Percentiles rank a stretch among this genome's conserved stretches.
phyloP scores from a whole-genome alignment of 2,888 invertebrate species.

The Sinelater perroti region DNA sequence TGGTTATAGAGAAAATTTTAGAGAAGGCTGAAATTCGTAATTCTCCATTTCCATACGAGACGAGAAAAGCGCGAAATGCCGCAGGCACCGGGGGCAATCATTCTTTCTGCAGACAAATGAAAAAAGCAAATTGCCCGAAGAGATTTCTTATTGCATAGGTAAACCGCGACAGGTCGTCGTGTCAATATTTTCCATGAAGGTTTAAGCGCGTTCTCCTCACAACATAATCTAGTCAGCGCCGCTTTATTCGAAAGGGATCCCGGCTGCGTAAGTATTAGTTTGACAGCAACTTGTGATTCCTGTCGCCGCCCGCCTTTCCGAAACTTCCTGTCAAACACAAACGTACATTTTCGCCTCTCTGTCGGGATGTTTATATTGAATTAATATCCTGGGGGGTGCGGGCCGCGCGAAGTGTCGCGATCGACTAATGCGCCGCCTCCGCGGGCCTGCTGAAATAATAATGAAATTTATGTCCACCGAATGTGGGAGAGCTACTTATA shows the following conservation, averaged over 20 bases:
- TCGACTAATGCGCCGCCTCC: too few species aligned
- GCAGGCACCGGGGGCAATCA: constrained; percentile 11
- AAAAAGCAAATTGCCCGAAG: constrained; percentile 19
- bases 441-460: too few species aligned
- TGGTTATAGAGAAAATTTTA: too few species aligned
- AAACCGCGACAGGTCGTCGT: constrained; percentile 11
- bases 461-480: constrained; percentile 5
- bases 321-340: constrained; percentile 26
- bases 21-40: too few species aligned
- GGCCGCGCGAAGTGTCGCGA: too few species aligned
- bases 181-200: constrained; percentile 24
- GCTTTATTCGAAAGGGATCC: constrained; percentile 30
- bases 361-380: constrained; percentile 30
- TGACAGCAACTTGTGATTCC: constrained; percentile 34
- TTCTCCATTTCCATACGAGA: background rate
- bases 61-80: constrained; percentile 9
- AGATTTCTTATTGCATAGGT: constrained; percentile 13
- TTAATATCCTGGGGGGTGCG: constrained; percentile 29
- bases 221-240: constrained; percentile 21
- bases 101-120: constrained; percentile 20
- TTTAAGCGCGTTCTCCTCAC: constrained; percentile 21
- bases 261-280: constrained; percentile 27
- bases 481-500: background rate
- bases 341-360: constrained; percentile 26
- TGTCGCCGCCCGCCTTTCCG: constrained; percentile 23